Percentiles rank a stretch among this genome's conserved stretches.
Conservation (phyloP, 2,113 vertebrate species). For the Vimba vimba region DNA sequence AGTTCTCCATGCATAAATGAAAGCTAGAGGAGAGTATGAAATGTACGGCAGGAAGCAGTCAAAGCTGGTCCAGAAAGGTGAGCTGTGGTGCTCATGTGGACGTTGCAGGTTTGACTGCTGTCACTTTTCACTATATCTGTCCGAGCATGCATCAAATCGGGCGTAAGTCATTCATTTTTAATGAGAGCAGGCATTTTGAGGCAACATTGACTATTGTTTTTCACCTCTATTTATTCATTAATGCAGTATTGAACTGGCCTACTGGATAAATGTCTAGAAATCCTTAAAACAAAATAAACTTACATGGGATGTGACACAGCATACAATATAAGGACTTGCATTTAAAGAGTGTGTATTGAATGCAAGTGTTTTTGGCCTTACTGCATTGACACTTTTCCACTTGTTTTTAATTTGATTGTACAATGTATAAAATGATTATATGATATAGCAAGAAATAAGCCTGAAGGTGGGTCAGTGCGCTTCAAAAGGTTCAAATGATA, state of each 20-base stretch:
- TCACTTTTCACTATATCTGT: background rate
- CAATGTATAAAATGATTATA: background rate
- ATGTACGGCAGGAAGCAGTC: background rate
- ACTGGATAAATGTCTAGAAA: background rate
- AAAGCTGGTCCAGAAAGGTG: background rate
- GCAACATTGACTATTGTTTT: background rate
- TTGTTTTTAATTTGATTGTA: background rate
- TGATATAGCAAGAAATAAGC: background rate
- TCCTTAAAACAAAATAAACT: background rate
- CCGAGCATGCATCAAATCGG: background rate
- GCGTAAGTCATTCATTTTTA: background rate
- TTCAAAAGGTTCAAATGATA: background rate
- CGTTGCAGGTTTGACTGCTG: background rate
- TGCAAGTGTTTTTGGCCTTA: background rate
- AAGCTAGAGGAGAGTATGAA: background rate
- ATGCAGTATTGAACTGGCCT: background rate
- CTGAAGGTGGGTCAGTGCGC: no score
- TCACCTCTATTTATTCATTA: background rate
- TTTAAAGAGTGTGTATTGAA: background rate
- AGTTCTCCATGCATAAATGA: background rate
- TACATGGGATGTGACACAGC: background rate
- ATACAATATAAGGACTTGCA: background rate
- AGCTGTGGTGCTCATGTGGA: background rate
- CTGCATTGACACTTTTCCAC: background rate
- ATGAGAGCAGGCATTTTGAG: background rate